Evolutionary conservation across 2,113 vertebrate genomes (phyloP).

Genomic region (Caretta caretta): DNA sequence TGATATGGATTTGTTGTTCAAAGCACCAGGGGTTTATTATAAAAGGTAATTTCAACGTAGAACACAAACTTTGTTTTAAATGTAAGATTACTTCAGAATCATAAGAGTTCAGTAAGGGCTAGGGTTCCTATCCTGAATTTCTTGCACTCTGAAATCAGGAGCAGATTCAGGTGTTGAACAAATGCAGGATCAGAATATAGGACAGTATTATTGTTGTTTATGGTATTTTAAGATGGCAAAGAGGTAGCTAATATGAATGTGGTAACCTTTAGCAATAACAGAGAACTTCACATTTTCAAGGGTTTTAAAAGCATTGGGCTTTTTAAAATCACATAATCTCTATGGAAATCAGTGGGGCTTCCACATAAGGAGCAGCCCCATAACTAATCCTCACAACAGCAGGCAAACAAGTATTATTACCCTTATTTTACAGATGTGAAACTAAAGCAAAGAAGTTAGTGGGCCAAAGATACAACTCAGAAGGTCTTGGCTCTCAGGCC

Average conservation of each 20-base stretch:
- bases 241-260: not conserved
- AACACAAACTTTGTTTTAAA: not conserved
- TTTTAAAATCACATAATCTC: not conserved
- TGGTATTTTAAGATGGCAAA: not conserved
- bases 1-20: not conserved
- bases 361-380: not conserved
- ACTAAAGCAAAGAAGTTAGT: not conserved
- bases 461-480: not conserved
- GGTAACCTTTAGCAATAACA: not conserved
- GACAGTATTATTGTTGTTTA: not conserved
- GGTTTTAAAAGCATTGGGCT: not conserved
- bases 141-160: rapidly evolving
- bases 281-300: not conserved
- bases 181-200: not conserved
- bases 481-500: not conserved
- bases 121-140: not conserved
- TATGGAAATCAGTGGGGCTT: not conserved
- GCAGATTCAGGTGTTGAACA: not conserved
- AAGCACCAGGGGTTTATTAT: not conserved
- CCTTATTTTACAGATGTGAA: conserved; percentile 1
- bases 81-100: not conserved
- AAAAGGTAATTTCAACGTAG: not conserved
- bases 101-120: not conserved
- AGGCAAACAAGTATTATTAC: not conserved
- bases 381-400: not conserved